These are phyloP conservation scores for Erpornis zantholeuca DNA, from an alignment of 2,113 vertebrate species.

Conservation along the genomic window DNA sequence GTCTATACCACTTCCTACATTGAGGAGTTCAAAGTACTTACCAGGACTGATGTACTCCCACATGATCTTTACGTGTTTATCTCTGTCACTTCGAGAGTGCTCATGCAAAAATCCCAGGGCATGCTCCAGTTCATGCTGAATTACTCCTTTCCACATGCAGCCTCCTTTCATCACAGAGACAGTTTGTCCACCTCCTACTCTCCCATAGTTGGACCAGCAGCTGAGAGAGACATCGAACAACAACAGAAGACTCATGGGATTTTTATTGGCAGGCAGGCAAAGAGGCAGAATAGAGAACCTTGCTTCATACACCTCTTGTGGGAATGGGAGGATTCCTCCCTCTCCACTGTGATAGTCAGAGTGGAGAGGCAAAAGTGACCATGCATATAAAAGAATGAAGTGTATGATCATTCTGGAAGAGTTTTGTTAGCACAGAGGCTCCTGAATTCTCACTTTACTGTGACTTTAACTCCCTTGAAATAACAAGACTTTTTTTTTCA, in stretches of 20 bases:
- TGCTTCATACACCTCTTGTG: not conserved
- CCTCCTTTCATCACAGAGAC: slow-evolving; percentile 78
- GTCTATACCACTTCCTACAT: not conserved
- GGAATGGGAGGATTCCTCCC: not conserved
- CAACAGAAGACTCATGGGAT: not conserved
- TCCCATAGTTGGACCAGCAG: slow-evolving; percentile 84
- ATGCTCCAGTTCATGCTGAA: slow-evolving; percentile 83
- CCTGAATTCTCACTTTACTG: not conserved
- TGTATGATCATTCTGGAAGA: not conserved
- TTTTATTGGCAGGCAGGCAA: not conserved
- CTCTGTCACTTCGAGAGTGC: slow-evolving; percentile 83
- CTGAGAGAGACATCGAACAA: slow-evolving; percentile 46
- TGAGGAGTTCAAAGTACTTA: slow-evolving; percentile 1
- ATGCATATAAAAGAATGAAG: not conserved
- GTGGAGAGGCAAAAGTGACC: not conserved
- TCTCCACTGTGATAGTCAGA: not conserved
- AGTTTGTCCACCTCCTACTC: slow-evolving; percentile 77
- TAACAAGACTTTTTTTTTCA: not conserved
- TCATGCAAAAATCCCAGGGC: slow-evolving; percentile 85
- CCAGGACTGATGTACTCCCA: slow-evolving; percentile 81
- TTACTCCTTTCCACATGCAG: slow-evolving; percentile 83
- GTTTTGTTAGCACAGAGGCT: not conserved
- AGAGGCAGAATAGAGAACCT: not conserved
- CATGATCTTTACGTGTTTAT: slow-evolving; percentile 78
- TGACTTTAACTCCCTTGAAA: not conserved